Evolutionary conservation across 2,888 invertebrate genomes (phyloP), one percentile per base, ranked within the genome.

Genomic region (Caenorhabditis angaria): DNA sequence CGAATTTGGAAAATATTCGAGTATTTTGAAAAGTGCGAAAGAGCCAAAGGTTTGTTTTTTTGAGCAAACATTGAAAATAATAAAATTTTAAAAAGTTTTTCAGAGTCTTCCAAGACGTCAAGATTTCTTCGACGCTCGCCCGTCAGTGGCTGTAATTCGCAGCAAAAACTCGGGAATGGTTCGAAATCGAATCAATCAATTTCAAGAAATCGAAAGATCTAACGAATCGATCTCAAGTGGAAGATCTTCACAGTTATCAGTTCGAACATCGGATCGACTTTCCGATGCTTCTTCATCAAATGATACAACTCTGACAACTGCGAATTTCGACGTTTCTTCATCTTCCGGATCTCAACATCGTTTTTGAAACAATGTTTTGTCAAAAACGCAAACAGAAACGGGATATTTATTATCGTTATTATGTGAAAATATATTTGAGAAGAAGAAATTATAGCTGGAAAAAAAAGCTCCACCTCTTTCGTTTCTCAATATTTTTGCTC

Each of bases 101-200:
- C 59, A 70, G 66, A 60, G 54, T 6, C 29, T 72, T 1, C 66
- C 67, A 8, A 48, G 14, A 28, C 28, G 63, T 10, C 53, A 47
- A 12, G 27, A 61, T 2, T 59, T 54, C 3, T 35, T 64, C 12
- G 74, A 75, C 28, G n/a, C 65, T 22, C 62, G 75, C 1, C 75
- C 75, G n/a, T 75, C 75, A 24, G 75, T 75, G 0, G 75, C 75
- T 0, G 50, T 71, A 1, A 67, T 75, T 29, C 65, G 66, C 20
- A 61, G 18, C 5, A 70, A 75, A 12, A 70, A 70, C 24, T 63
- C 67, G 32, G 75, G 75, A 22, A 22, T 75, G 29, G 75, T 75
- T 12, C 54, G 62, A 12, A 66, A 66, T n/a, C 32, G 70, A 51
- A 68, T 75, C n/a, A 61, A 71, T 63, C 73, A 73, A 48, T 73